A percentile compares a stretch with the other conserved stretches of the same genome.
phyloP scores from a whole-genome alignment of 2,888 invertebrate species.

The Dicyrtomina minuta region DNA sequence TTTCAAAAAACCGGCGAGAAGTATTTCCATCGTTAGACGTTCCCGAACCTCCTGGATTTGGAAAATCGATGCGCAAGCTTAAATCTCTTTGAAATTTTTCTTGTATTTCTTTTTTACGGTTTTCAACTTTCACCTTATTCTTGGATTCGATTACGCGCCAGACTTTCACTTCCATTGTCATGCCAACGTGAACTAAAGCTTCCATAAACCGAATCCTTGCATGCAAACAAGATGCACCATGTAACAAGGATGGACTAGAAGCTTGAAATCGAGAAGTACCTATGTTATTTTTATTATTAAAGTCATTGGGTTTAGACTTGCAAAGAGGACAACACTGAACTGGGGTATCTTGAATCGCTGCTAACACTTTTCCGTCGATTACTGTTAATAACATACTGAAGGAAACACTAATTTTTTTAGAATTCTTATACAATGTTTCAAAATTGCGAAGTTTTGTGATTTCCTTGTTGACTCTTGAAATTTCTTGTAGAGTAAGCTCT shows the following conservation, averaged over 20 bases:
- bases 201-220: conserved; percentile 5
- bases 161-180: not conserved
- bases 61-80: conserved; percentile 11
- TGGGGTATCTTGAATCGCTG: not conserved
- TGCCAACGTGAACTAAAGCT: not conserved
- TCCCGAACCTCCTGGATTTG: conserved; percentile 2
- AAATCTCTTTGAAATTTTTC: not conserved
- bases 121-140: not conserved
- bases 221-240: not conserved
- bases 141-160: not conserved
- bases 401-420: not conserved
- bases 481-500: not conserved
- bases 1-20: conserved; percentile 6
- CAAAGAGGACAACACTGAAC: conserved; percentile 1
- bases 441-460: not conserved
- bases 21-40: conserved; percentile 13
- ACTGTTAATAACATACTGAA: not conserved
- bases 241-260: not conserved
- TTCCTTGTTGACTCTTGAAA: not conserved
- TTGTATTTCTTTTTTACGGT: not conserved
- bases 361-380: conserved; percentile 11
- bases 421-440: too few relatives aligned
- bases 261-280: not conserved
- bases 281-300: not conserved
- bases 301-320: not conserved